These are phyloP conservation scores for Meloidogyne floridensis DNA, from an alignment of 1,140 invertebrate genomes.

Conservation along the genomic window DNA sequence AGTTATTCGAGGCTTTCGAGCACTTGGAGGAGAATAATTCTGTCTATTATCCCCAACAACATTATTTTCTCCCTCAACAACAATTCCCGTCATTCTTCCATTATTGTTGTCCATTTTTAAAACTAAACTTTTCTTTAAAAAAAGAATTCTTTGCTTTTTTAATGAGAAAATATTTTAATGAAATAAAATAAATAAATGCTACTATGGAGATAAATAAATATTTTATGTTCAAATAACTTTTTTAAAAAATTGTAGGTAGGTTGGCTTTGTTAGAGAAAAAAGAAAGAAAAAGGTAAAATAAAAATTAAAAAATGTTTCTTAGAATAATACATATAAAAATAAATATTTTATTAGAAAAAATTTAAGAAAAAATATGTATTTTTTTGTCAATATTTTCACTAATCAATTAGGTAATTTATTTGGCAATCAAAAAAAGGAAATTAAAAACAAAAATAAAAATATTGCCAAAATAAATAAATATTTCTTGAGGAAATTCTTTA, in stretches of 20 bases:
- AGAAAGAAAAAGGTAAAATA: not conserved
- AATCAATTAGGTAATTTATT: too few relatives aligned
- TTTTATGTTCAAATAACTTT: too few relatives aligned
- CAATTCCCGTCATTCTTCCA: not conserved
- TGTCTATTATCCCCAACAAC: not conserved
- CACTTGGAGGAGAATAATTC: not conserved
- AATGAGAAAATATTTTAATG: not conserved
- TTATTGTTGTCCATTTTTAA: not conserved
- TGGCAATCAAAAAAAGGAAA: too few relatives aligned
- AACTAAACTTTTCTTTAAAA: not conserved
- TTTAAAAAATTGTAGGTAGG: too few relatives aligned
- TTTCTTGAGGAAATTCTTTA: too few relatives aligned
- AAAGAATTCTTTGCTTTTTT: not conserved
- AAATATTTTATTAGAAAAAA: too few relatives aligned
- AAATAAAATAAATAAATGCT: conserved; percentile 4
- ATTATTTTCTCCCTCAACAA: not conserved
- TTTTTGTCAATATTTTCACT: too few relatives aligned
- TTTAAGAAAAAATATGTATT: too few relatives aligned
- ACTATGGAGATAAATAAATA: not conserved
- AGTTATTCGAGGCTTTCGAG: not conserved
- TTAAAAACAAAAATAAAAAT: too few relatives aligned
- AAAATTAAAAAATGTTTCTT: too few relatives aligned
- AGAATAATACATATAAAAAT: too few relatives aligned
- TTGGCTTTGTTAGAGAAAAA: not conserved
- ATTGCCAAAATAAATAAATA: too few relatives aligned